Conservation (phyloP, 2,113 vertebrate species). For the Prunella fulvescens region DNA sequence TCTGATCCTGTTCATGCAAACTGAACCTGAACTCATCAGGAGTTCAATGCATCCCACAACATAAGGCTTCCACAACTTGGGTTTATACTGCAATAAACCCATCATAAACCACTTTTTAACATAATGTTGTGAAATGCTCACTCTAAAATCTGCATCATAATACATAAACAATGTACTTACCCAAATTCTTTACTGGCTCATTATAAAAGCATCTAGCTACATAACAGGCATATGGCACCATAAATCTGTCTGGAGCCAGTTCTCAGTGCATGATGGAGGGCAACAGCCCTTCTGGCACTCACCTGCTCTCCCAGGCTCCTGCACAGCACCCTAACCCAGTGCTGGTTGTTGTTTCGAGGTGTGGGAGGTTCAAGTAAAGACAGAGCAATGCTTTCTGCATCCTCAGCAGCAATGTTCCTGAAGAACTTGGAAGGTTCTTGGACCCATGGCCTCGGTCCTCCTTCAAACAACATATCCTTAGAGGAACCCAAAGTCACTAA, state of each 20-base stretch:
- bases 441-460: conserved; percentile 90
- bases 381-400: conserved; percentile 69
- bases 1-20: not conserved
- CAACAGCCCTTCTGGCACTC: not conserved
- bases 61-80: not conserved
- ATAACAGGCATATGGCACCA: not conserved
- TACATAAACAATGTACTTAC: not conserved
- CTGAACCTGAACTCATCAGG: not conserved
- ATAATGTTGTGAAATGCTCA: not conserved
- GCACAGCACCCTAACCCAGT: conserved; percentile 85
- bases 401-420: conserved; percentile 78
- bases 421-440: conserved; percentile 94
- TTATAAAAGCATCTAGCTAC: not conserved
- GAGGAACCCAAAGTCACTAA: conserved; percentile 94
- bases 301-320: conserved; percentile 90
- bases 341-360: conserved; percentile 80
- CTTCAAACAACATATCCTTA: conserved; percentile 92
- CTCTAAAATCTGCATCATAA: not conserved
- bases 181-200: not conserved
- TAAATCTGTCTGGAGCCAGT: not conserved
- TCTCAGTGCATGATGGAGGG: not conserved
- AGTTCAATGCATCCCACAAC: not conserved
- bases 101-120: not conserved
- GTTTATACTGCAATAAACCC: not conserved
- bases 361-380: conserved; percentile 69